Evolutionary conservation across 2,113 vertebrate genomes (phyloP), one percentile per base, ranked within the genome.

Genomic region (Clupea harengus): DNA sequence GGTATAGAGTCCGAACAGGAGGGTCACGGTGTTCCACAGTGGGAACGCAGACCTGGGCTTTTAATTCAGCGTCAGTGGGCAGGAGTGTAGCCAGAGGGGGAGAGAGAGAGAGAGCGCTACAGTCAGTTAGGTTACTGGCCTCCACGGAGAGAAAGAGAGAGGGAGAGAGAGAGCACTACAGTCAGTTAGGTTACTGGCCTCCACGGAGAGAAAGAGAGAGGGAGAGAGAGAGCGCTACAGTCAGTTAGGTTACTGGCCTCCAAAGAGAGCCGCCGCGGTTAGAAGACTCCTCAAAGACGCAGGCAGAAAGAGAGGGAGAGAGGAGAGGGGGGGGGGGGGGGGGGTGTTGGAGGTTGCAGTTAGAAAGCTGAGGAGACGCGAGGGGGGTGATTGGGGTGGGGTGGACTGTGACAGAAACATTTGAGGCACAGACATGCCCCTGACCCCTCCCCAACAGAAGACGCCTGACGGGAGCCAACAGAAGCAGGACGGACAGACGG

Each of bases 391-490:
- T 88, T n/a, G 85, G 90, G 83, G 1, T 47, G 92, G 90, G 80
- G 17, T n/a, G 49, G 88, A 87, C 90, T 91, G 88, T 83, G 86
- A 87, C 86, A 72, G 11, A 64, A n/a, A 72, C 64, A 72, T 72
- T 72, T 28, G 10, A 28, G 64, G 90, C 85, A 88, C 60, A 78
- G 60, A 88, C 89, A 88, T 89, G 84, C 85, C 89, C 86, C 84
- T 18, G 52, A 47, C n/a, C 60, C 25, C n/a, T 72, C 28, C 64
- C 64, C 10, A 72, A 39, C 64, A 72, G 64, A 10, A 13, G 64
- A 28, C n/a, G 25, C 64, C 64, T 11, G 90, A 93, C 91, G 93
- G 89, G 93, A 85, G 11, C 8, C 64, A 72, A 88, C 85, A 90
- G 83, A 90, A 86, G 86, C 91, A 88, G 89, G 82, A 83, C 86